A percentile compares a stretch with the other conserved stretches of the same genome.
Evolutionary conservation across 2,888 invertebrate genomes (phyloP).

Genomic region (Tricholauxania praeusta): DNA sequence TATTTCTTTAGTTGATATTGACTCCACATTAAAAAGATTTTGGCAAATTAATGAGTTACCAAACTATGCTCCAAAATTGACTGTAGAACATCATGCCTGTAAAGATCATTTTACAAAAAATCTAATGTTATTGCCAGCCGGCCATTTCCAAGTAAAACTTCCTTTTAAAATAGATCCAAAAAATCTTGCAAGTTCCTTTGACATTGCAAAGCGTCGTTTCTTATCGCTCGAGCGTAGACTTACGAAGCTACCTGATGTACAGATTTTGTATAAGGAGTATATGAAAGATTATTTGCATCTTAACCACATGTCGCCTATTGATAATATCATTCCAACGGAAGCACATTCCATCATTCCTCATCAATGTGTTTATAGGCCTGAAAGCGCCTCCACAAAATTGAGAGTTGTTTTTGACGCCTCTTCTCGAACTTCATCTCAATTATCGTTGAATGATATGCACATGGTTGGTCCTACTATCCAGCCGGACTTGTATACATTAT

Average conservation of each 20-base stretch:
- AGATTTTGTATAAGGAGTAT: conserved; percentile 26
- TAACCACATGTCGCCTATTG: conserved; percentile 40
- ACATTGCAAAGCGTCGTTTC: conserved; percentile 39
- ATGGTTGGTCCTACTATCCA: conserved; percentile 37
- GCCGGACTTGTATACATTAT: conserved; percentile 22
- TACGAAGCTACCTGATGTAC: conserved; percentile 35
- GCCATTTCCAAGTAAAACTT: conserved; percentile 23
- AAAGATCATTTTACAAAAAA: conserved; percentile 13
- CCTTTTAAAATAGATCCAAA: conserved; percentile 17
- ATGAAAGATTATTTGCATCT: conserved; percentile 36
- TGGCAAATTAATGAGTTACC: conserved; percentile 33
- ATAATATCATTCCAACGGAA: conserved; percentile 2
- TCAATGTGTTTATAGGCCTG: no score
- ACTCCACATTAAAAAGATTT: conserved; percentile 7
- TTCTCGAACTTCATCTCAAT: conserved; percentile 22
- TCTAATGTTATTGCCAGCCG: background rate
- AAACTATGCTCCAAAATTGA: background rate
- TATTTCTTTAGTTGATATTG: background rate
- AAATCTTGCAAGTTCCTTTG: background rate
- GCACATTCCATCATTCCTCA: conserved; percentile 28
- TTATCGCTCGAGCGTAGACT: conserved; percentile 38
- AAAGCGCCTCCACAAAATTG: conserved; percentile 8
- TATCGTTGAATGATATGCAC: conserved; percentile 39
- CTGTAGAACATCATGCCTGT: conserved; percentile 12
- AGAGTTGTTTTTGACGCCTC: conserved; percentile 2